Conservation (phyloP, 1,140 invertebrate genomes). For the Ceratina australensis region DNA sequence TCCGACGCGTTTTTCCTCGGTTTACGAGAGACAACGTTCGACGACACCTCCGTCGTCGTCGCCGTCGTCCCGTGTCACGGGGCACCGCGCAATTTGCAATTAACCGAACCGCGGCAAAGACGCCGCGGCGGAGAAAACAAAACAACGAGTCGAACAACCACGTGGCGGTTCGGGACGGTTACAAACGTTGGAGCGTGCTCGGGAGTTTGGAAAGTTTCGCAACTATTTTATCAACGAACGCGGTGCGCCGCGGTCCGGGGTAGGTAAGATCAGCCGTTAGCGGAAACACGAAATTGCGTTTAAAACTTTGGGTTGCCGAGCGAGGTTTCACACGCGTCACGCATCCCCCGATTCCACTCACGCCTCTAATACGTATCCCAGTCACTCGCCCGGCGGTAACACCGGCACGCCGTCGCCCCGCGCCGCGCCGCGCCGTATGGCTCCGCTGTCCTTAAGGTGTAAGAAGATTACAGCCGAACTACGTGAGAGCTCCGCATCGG, state of each 20-base stretch:
- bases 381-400: slow-evolving; percentile 5
- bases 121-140: not conserved
- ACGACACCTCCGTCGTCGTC: not conserved
- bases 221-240: slow-evolving; percentile 16
- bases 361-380: not conserved
- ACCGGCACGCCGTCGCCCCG: too few relatives aligned
- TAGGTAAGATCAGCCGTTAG: slow-evolving; percentile 1
- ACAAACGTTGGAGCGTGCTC: not conserved
- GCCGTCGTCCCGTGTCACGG: not conserved
- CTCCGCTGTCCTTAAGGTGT: slow-evolving; percentile 41
- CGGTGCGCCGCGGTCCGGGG: not conserved
- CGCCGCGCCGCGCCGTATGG: slow-evolving; percentile 39
- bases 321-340: not conserved
- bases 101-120: not conserved
- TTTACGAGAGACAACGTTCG: slow-evolving; percentile 4
- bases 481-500: slow-evolving; percentile 37
- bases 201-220: slow-evolving; percentile 4
- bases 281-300: slow-evolving; percentile 39
- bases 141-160: not conserved
- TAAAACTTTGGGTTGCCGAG: slow-evolving; percentile 17
- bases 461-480: slow-evolving; percentile 53
- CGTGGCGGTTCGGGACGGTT: not conserved
- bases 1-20: not conserved
- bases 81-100: not conserved
- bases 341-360: slow-evolving; percentile 19